These are phyloP conservation scores for Sardinella longiceps DNA, from an alignment of 2,797 vertebrate genomes.

Conservation along the genomic window DNA sequence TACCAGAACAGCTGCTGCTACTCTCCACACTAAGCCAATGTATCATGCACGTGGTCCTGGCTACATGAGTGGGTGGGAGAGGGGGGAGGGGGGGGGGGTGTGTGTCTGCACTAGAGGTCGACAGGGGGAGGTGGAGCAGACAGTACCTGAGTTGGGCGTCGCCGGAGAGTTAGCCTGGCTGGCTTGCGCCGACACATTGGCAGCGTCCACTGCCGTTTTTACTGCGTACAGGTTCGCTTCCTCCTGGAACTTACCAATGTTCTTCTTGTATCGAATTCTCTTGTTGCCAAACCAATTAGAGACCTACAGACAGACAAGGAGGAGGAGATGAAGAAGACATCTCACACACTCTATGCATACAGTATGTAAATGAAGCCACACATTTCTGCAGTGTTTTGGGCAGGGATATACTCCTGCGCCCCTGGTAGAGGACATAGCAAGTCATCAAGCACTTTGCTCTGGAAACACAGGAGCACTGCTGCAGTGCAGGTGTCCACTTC, in stretches of 20 bases:
- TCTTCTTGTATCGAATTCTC: constrained; percentile 83
- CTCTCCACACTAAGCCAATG: background rate
- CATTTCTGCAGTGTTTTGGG: constrained; percentile 1
- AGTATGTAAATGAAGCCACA: background rate
- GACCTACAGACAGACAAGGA: constrained; percentile 64
- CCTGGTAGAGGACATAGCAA: background rate
- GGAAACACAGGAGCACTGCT: background rate
- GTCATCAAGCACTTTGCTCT: background rate
- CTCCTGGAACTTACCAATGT: constrained; percentile 81
- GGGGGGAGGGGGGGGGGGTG: background rate
- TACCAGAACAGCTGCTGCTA: background rate
- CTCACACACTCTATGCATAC: background rate
- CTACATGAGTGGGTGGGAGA: constrained; percentile 14
- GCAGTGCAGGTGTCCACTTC: too few relatives aligned
- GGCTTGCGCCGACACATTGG: constrained; percentile 80
- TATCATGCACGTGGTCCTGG: constrained; percentile 12
- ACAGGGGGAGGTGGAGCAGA: constrained; percentile 32
- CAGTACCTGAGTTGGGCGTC: constrained; percentile 83
- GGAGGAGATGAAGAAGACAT: background rate
- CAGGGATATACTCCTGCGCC: background rate
- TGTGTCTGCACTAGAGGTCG: constrained; percentile 31
- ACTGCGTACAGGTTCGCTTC: constrained; percentile 79
- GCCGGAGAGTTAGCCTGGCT: constrained; percentile 86
- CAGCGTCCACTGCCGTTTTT: constrained; percentile 74
- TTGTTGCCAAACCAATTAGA: constrained; percentile 86